Percentiles rank a stretch among this genome's conserved stretches.
Evolutionary conservation across 2,797 vertebrate species (phyloP).

Genomic region (Rhinoraja longicauda): DNA sequence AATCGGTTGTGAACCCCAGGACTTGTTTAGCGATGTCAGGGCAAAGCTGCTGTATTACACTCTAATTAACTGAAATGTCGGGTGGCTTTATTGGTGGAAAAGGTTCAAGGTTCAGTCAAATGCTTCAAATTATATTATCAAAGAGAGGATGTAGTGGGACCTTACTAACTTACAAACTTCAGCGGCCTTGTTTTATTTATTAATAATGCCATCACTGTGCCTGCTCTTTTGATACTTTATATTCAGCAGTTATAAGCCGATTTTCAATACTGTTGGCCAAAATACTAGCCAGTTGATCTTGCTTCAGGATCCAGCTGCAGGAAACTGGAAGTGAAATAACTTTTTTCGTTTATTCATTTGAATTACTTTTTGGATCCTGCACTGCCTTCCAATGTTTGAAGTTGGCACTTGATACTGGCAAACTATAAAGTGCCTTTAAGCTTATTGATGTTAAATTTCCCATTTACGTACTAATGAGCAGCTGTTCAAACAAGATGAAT

Average conservation of each 20-base stretch:
- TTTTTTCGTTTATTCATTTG: neutral
- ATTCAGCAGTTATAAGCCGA: neutral
- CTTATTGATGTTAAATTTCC: neutral
- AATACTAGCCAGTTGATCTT: neutral
- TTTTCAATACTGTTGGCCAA: slow-evolving; percentile 7
- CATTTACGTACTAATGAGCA: neutral
- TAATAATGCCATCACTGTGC: neutral
- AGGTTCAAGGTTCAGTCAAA: neutral
- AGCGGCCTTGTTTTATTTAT: neutral
- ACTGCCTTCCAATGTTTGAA: slow-evolving; percentile 20
- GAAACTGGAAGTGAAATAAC: neutral
- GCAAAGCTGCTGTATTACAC: neutral
- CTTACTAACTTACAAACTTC: neutral
- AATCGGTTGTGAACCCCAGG: neutral
- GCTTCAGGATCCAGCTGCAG: slow-evolving; percentile 4
- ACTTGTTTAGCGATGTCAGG: neutral
- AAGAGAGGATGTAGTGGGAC: slow-evolving; percentile 5
- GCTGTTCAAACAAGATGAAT: slow-evolving; percentile 18
- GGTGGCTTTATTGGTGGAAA: slow-evolving; percentile 9
- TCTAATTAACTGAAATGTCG: neutral
- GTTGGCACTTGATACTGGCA: slow-evolving; percentile 15
- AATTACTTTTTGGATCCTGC: slow-evolving; percentile 1
- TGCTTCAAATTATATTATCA: neutral
- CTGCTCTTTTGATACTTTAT: neutral
- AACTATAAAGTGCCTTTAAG: slow-evolving; percentile 7